Conservation (phyloP, 2,888 invertebrate species). For the Carabus problematicus region DNA sequence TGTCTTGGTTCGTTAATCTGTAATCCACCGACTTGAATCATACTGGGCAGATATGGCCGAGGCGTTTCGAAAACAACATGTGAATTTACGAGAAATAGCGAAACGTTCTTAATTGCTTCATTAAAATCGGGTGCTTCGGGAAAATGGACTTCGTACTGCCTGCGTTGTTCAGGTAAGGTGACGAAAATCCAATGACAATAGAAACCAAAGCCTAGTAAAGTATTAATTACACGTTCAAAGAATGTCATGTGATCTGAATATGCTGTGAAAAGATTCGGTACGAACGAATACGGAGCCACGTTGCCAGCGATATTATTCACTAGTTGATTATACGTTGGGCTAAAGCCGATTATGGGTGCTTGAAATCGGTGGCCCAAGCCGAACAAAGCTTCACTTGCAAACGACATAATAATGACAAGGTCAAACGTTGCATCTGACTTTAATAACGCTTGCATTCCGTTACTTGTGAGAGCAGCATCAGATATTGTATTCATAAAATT, state of each 20-base stretch:
- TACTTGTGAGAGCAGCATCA: background rate
- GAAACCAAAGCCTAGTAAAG: background rate
- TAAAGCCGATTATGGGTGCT: constrained; percentile 53
- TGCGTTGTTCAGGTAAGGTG: constrained; percentile 43
- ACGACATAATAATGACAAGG: constrained; percentile 51
- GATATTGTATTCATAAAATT: background rate
- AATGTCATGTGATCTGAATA: constrained; percentile 54
- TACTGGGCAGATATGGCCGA: constrained; percentile 52
- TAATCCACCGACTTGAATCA: constrained; percentile 52
- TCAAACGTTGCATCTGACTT: constrained; percentile 49
- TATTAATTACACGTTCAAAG: constrained; percentile 51
- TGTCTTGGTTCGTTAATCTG: constrained; percentile 49
- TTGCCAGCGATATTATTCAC: constrained; percentile 51
- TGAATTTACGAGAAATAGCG: constrained; percentile 50
- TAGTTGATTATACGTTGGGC: constrained; percentile 48
- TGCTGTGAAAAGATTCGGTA: constrained; percentile 50
- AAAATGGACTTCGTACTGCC: constrained; percentile 48
- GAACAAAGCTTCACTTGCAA: constrained; percentile 53
- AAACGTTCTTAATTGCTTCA: constrained; percentile 47
- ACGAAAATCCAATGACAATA: constrained; percentile 21
- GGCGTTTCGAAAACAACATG: constrained; percentile 51
- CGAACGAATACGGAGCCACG: constrained; percentile 53
- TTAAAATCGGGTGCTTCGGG: constrained; percentile 49
- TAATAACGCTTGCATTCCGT: constrained; percentile 12
- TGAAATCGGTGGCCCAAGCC: constrained; percentile 53